These are phyloP conservation scores for Margarornis squamiger DNA, from an alignment of 2,797 vertebrate species.

Conservation along the genomic window DNA sequence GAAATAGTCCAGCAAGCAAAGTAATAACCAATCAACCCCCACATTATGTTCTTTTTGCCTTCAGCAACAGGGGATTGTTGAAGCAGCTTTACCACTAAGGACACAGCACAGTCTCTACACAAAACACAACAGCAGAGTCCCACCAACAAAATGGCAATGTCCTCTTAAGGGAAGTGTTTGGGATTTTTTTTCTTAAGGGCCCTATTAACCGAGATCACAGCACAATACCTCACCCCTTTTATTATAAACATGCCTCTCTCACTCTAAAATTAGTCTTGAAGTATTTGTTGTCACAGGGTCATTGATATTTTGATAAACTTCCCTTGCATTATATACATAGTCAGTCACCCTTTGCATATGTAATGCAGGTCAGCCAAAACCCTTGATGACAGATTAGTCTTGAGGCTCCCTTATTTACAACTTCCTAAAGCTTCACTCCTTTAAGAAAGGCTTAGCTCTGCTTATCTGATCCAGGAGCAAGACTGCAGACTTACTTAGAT, in stretches of 20 bases:
- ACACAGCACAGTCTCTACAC: background rate
- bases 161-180: background rate
- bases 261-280: background rate
- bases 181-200: background rate
- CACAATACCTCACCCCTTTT: background rate
- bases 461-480: background rate
- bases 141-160: background rate
- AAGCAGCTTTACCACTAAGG: background rate
- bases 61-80: background rate
- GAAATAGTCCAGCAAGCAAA: background rate
- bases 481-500: background rate
- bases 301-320: background rate
- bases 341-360: background rate
- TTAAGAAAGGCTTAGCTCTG: background rate
- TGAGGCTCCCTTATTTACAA: background rate
- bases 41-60: fast-evolving
- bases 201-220: background rate
- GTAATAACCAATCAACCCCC: background rate
- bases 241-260: background rate
- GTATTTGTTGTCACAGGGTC: background rate
- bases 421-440: background rate
- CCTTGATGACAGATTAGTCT: background rate
- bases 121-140: background rate
- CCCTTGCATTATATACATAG: background rate
- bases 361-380: background rate